A percentile compares a stretch with the other conserved stretches of the same genome.
These are phyloP conservation scores for Drosophila lowei DNA, from an alignment of 1,140 invertebrate genomes.

Conservation along the genomic window DNA sequence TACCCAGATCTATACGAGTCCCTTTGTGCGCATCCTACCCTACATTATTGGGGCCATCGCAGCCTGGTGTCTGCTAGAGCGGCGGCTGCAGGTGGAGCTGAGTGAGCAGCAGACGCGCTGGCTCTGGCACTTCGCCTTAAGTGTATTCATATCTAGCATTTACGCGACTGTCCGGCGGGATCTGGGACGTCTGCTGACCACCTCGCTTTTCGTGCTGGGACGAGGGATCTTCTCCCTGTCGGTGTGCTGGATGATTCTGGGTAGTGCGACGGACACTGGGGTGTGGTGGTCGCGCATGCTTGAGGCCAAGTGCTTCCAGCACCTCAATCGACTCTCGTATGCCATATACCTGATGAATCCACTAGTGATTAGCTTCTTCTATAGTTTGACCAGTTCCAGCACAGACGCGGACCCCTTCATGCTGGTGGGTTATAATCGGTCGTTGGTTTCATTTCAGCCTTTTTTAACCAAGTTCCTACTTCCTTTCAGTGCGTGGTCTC, in stretches of 20 bases:
- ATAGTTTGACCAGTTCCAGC: constrained; percentile 62
- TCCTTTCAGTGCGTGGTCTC: constrained; percentile 59
- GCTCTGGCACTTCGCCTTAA: constrained; percentile 64
- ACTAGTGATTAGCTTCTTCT: constrained; percentile 70
- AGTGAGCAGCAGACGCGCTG: constrained; percentile 53
- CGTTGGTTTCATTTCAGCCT: neutral
- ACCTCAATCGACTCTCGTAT: constrained; percentile 77
- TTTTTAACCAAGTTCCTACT: constrained; percentile 7
- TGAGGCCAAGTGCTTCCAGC: constrained; percentile 73
- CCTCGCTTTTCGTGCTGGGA: constrained; percentile 67
- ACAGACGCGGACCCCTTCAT: constrained; percentile 75
- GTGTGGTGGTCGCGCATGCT: constrained; percentile 77
- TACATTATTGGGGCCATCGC: constrained; percentile 71
- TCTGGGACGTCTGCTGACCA: constrained; percentile 57
- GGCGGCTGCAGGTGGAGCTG: constrained; percentile 40
- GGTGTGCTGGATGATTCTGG: constrained; percentile 79
- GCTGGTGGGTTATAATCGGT: constrained; percentile 52
- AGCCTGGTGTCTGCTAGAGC: constrained; percentile 68
- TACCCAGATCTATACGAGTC: constrained; percentile 76
- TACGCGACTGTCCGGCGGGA: constrained; percentile 75
- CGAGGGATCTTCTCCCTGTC: constrained; percentile 59
- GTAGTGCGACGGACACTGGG: constrained; percentile 69
- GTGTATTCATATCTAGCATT: constrained; percentile 63
- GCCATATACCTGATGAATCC: constrained; percentile 81
- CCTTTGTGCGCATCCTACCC: constrained; percentile 75